These are phyloP conservation scores for Melopsittacus undulatus DNA, from an alignment of 2,797 vertebrate genomes.

Conservation along the genomic window DNA sequence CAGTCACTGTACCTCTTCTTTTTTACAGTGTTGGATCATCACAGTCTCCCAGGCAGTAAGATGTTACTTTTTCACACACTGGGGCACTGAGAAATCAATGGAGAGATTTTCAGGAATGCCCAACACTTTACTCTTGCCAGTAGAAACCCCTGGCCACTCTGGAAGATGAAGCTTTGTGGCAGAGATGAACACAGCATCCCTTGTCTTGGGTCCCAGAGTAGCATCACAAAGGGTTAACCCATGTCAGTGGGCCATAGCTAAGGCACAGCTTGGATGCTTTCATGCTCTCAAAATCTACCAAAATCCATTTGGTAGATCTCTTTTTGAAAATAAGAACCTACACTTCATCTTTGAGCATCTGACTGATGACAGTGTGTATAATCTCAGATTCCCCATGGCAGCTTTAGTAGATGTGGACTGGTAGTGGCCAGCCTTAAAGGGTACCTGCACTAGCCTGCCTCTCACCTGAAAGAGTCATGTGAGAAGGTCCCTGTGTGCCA, in stretches of 20 bases:
- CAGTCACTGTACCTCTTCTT: neutral
- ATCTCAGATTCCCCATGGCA: neutral
- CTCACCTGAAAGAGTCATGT: neutral
- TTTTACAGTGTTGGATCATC: neutral
- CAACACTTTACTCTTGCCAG: neutral
- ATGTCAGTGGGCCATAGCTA: neutral
- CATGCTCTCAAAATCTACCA: neutral
- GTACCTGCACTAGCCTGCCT: neutral
- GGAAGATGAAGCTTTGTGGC: neutral
- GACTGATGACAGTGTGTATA: neutral
- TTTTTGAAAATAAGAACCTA: neutral
- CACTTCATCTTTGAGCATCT: neutral
- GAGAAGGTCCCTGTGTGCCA: neutral
- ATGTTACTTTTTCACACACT: neutral
- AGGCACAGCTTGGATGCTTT: neutral
- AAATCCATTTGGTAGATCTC: neutral
- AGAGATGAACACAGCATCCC: neutral
- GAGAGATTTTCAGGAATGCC: neutral
- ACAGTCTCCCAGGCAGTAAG: neutral
- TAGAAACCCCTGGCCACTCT: neutral
- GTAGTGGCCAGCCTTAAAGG: neutral
- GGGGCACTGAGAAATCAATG: neutral
- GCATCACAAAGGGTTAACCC: neutral
- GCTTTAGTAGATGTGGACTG: neutral
- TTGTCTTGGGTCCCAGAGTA: neutral